Percentiles rank a stretch among this genome's conserved stretches.
Evolutionary conservation across 2,888 invertebrate species (phyloP).

Genomic region (Cerastis rubricosa): DNA sequence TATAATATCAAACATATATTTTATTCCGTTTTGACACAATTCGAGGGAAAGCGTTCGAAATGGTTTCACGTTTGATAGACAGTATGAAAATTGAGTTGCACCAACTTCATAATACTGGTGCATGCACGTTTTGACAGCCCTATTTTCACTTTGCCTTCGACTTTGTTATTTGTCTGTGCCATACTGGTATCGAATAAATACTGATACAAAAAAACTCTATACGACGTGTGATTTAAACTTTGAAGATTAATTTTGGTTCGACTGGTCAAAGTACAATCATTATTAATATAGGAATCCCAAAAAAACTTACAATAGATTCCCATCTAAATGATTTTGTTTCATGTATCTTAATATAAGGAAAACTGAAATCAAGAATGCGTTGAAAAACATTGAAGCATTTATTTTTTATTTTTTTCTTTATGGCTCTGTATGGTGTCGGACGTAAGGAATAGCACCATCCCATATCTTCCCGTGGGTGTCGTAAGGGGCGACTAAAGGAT

Average conservation of each 20-base stretch:
- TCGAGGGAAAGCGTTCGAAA: slow-evolving; percentile 40
- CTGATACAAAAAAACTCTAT: background rate
- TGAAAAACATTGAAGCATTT: background rate
- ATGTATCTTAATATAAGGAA: background rate
- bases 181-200: background rate
- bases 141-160: slow-evolving; percentile 56
- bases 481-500: no score
- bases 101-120: slow-evolving; percentile 55
- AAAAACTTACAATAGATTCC: background rate
- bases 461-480: no score
- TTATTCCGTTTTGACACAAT: slow-evolving; percentile 34
- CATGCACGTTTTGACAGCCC: slow-evolving; percentile 58
- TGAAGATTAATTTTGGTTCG: slow-evolving; percentile 1
- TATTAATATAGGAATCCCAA: background rate
- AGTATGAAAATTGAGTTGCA: slow-evolving; percentile 66
- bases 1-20: slow-evolving; percentile 51
- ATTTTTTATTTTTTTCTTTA: no score
- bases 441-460: no score
- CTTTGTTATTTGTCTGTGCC: slow-evolving; percentile 33
- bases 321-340: background rate
- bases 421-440: no score
- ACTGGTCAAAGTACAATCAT: background rate
- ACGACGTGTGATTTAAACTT: background rate
- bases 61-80: slow-evolving; percentile 63
- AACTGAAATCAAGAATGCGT: no score